Base-by-base conservation (phyloP, 2,888 invertebrate genomes). In the Andricus curvator region DNA sequence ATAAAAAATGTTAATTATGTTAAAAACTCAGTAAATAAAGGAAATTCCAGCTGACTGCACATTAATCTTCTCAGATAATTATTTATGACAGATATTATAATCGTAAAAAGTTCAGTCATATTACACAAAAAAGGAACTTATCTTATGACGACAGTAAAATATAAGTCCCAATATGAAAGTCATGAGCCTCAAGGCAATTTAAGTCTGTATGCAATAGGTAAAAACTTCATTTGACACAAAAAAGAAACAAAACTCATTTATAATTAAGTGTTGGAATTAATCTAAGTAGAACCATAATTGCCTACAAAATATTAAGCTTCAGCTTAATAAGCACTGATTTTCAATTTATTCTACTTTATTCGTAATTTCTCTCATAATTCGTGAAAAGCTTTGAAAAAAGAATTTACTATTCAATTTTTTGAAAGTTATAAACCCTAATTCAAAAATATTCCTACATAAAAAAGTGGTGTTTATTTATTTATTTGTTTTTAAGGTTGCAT, bases 71-170 rank as follows among this genome's bases (percentile, higher is more conserved):
- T 51, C 8, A 51, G 20, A 51, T 51, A 5, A 13, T 51, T 25
- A 29, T 70, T 68, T 25, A 17, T 44, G 17, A 8, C 9, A 44
- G 67, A 68, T 44, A 68, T 29, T 48, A 29, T 51, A 70, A 70
- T 48, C 48, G 25, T 48, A 29, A 67, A 1, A 68, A 51, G 48
- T 29, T n/a, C 44, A 70, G 68, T 70, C 29, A 70, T 25, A 62
- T 62, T 70, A 70, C 25, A 25, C 15, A 48, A 44, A 48, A 48
- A 70, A 41, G 29, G 64, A 64, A 68, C 11, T 68, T 70, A 70
- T 70, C 68, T 70, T 70, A 25, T 48, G 44, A 2, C 48, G 48
- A 70, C 48, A 51, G 29, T 4, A 48, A 22, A 22, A 13, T 68
- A 13, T 25, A 62, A 22, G 62, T 62, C 13, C 6, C 8, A 62